Conservation (phyloP, 2,888 invertebrate genomes). For the Harpagoxenus sublaevis region DNA sequence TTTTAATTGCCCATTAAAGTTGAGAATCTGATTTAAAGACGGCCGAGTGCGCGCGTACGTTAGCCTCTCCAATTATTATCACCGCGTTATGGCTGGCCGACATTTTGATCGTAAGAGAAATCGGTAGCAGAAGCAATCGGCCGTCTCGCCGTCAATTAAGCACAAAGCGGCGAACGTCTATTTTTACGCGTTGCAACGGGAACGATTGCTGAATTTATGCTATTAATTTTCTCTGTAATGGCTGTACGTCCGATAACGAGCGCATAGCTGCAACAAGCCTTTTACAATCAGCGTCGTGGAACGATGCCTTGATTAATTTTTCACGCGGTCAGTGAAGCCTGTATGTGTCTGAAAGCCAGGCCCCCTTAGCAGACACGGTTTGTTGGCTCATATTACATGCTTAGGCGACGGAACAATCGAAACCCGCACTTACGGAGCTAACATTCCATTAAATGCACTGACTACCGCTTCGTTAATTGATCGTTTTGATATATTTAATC, state of each 20-base stretch:
- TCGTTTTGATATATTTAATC: slow-evolving; percentile 13
- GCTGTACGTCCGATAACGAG: slow-evolving; percentile 46
- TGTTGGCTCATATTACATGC: slow-evolving; percentile 85
- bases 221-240: slow-evolving; percentile 37
- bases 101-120: slow-evolving; percentile 33
- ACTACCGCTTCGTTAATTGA: slow-evolving; percentile 9
- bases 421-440: slow-evolving; percentile 67
- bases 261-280: slow-evolving; percentile 48
- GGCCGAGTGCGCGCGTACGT: neutral
- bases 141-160: slow-evolving; percentile 29
- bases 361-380: slow-evolving; percentile 81
- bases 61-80: slow-evolving; percentile 6
- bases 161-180: slow-evolving; percentile 7
- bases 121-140: slow-evolving; percentile 4
- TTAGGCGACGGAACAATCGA: slow-evolving; percentile 83
- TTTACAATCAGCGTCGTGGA: slow-evolving; percentile 70
- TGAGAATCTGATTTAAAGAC: slow-evolving; percentile 38
- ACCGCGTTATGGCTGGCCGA: slow-evolving; percentile 20
- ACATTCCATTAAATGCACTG: slow-evolving; percentile 72
- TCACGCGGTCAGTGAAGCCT: slow-evolving; percentile 81
- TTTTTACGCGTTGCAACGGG: slow-evolving; percentile 15
- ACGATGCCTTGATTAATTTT: slow-evolving; percentile 78
- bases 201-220: slow-evolving; percentile 28
- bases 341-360: slow-evolving; percentile 71
- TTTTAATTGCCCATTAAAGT: slow-evolving; percentile 53